Evolutionary conservation across 2,888 invertebrate species (phyloP), one percentile per base, ranked within the genome.

Genomic region (Periphyllus acericola): DNA sequence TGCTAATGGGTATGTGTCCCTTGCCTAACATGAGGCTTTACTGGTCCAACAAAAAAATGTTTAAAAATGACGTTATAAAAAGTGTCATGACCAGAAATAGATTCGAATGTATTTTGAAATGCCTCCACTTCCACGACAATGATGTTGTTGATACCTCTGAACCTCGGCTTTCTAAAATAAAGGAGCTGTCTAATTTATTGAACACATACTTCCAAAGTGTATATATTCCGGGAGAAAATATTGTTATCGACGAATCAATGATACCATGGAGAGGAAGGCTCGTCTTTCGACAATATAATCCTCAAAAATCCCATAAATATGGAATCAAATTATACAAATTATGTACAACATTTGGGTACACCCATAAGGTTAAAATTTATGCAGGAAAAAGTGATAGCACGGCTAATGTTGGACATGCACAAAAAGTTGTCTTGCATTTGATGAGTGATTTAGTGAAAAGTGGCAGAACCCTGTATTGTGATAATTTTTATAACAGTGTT

Each of bases 41-140:
- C 90, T 90, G 90, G 89, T 90, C 89, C 81, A 89, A 66, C 34
- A 72, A 89, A 36, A 74, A 88, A 32, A 83, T 90, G 21, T 90
- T 89, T 82, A 89, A 89, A 66, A 89, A 89, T 76, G 46, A 84
- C 83, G 86, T 90, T 80, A 86, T 89, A 29, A 89, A 85, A 40
- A 89, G 83, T 72, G 83, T 25, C 36, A 90, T 90, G 89, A 86
- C 89, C 52, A 89, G 89, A 29, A 89, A 90, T 75, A 87, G 89
- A 29, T 90, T 90, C 89, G 89, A 90, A 46, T 82, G 89, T 88
- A 83, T 90, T 36, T 81, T 88, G 89, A 84, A 90, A 89, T 84
- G 68, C 84, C 89, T 80, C 66, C 85, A 86, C 89, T 89, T 40
- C 40, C 40, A 40, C 40, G 40, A 40, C 40, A 40, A 40, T 40